Evolutionary conservation across 1,140 invertebrate species (phyloP).

Genomic region (Drosophila asahinai): DNA sequence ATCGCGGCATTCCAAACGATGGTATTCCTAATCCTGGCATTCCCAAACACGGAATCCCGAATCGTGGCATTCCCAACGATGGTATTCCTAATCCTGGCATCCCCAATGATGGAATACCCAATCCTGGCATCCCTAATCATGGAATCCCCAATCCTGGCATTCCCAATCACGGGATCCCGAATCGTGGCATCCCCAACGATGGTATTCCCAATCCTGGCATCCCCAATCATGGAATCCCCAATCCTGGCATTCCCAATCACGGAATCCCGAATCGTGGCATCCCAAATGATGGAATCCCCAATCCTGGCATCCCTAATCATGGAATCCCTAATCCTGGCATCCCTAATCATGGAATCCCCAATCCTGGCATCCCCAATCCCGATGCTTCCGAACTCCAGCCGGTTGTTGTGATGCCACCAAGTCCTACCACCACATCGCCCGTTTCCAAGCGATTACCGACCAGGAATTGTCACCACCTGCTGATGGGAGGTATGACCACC

Average conservation of each 20-base stretch:
- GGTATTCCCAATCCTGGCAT: conserved; percentile 30
- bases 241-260: conserved; percentile 22
- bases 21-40: conserved; percentile 32
- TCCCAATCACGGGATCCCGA: conserved; percentile 23
- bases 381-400: conserved; percentile 47
- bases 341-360: conserved; percentile 22
- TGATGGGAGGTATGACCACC: conserved; percentile 33
- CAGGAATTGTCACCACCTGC: conserved; percentile 57
- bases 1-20: conserved; percentile 17
- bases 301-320: conserved; percentile 38
- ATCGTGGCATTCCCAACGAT: conserved; percentile 42
- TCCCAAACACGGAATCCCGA: conserved; percentile 29
- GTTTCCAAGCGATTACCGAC: conserved; percentile 26
- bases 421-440: conserved; percentile 22
- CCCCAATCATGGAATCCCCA: conserved; percentile 36
- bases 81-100: conserved; percentile 37
- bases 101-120: conserved; percentile 37
- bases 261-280: conserved; percentile 38
- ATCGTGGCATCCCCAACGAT: conserved; percentile 26
- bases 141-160: conserved; percentile 30
- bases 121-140: conserved; percentile 26
- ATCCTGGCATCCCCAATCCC: conserved; percentile 42
- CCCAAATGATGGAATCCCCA: conserved; percentile 21
- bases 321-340: conserved; percentile 38
- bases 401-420: conserved; percentile 26